Percentiles rank a stretch among this genome's conserved stretches.
Conservation (phyloP, 2,888 invertebrate species). For the Spisula solida region DNA sequence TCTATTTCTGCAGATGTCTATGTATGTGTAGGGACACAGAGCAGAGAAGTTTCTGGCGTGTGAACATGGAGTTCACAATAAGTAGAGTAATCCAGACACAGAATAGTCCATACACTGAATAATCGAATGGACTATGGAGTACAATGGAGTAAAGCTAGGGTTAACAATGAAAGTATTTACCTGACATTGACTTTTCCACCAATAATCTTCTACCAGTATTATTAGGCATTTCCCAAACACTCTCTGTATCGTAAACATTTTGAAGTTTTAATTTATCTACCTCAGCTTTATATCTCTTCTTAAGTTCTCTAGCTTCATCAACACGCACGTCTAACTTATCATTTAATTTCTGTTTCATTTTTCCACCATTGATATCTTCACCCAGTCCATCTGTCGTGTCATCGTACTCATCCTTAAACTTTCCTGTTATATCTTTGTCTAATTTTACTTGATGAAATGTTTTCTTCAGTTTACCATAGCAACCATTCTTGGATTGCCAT, state of each 20-base stretch:
- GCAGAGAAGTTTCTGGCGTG: too few species aligned
- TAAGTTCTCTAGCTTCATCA: not conserved
- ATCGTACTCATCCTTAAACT: slow-evolving; percentile 49
- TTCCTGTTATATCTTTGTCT: slow-evolving; percentile 20
- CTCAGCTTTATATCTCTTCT: not conserved
- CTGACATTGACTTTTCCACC: slow-evolving; percentile 79
- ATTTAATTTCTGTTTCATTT: slow-evolving; percentile 13
- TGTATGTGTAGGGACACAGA: too few species aligned
- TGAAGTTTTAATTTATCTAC: not conserved
- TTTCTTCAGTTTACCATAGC: slow-evolving; percentile 79
- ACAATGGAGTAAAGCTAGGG: too few species aligned
- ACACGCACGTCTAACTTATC: not conserved
- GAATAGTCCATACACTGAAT: too few species aligned
- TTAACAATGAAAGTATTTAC: slow-evolving; percentile 55
- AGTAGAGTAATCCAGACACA: too few species aligned
- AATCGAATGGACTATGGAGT: too few species aligned
- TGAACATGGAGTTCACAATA: too few species aligned
- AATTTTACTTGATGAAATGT: not conserved
- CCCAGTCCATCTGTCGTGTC: slow-evolving; percentile 42
- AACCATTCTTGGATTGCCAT: slow-evolving; percentile 85
- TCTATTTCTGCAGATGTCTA: too few species aligned
- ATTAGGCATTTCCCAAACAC: slow-evolving; percentile 39
- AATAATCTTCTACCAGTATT: slow-evolving; percentile 76
- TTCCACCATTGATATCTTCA: not conserved
- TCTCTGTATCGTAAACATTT: not conserved